These are phyloP conservation scores for Enteromius fasciolatus DNA, from an alignment of 2,797 vertebrate genomes.

Conservation along the genomic window DNA sequence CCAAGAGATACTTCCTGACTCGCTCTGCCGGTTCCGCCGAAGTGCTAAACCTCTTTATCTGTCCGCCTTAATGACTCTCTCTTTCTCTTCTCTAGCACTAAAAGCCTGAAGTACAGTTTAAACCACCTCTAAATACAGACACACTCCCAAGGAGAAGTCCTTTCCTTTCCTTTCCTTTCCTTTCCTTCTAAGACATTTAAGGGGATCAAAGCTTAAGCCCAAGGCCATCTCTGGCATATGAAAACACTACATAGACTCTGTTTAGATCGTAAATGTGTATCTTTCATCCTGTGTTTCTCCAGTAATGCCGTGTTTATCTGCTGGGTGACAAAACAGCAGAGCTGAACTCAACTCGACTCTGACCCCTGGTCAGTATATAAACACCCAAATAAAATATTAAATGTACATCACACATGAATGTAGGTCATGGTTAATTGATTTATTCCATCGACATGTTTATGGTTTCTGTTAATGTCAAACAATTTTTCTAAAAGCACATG, in stretches of 20 bases:
- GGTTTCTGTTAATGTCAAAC: constrained; percentile 37
- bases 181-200: constrained; percentile 70
- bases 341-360: neutral
- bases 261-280: constrained; percentile 30
- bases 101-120: constrained; percentile 55
- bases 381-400: neutral
- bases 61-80: constrained; percentile 21
- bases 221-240: constrained; percentile 74
- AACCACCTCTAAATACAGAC: constrained; percentile 68
- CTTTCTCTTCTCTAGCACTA: constrained; percentile 16
- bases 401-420: neutral
- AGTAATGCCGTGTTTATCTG: constrained; percentile 55
- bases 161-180: neutral
- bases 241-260: constrained; percentile 57
- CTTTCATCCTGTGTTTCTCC: constrained; percentile 31
- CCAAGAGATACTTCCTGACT: constrained; percentile 53
- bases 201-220: constrained; percentile 80
- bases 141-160: constrained; percentile 61
- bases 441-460: constrained; percentile 35
- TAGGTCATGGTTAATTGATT: constrained; percentile 39
- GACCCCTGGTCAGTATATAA: neutral
- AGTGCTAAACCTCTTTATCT: constrained; percentile 58
- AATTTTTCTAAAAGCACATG: constrained; percentile 31
- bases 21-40: constrained; percentile 61
- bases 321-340: constrained; percentile 52